A percentile compares a stretch with the other conserved stretches of the same genome.
Conservation (phyloP, 2,113 vertebrate genomes). For the Festucalex cinctus region DNA sequence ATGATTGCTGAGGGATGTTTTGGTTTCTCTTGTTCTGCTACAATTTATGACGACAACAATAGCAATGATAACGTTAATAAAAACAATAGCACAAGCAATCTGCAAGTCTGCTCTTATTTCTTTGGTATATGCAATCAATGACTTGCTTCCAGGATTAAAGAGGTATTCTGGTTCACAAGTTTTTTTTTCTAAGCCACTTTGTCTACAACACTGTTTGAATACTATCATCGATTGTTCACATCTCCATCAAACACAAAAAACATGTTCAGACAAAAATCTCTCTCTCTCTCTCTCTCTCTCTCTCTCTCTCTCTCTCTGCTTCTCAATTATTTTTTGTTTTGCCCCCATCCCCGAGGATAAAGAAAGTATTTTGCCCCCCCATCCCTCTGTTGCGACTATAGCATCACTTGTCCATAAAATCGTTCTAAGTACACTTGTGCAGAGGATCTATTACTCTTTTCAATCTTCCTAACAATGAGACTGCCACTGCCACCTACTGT, state of each 20-base stretch:
- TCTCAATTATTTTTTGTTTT: too few species aligned
- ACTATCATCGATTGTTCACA: background rate
- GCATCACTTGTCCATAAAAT: too few species aligned
- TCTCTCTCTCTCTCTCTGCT: too few species aligned
- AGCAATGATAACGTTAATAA: slow-evolving; percentile 77
- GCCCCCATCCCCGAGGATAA: too few species aligned
- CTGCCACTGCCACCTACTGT: too few species aligned
- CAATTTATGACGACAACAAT: slow-evolving; percentile 72
- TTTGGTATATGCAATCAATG: slow-evolving; percentile 12
- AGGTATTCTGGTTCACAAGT: slow-evolving; percentile 2
- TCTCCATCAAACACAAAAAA: background rate
- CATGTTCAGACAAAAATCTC: too few species aligned
- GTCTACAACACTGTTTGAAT: background rate
- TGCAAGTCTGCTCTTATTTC: slow-evolving; percentile 45
- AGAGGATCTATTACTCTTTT: too few species aligned
- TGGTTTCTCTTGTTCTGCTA: slow-evolving; percentile 73
- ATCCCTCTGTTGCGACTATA: too few species aligned
- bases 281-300: too few species aligned
- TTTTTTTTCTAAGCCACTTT: background rate
- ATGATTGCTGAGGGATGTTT: slow-evolving; percentile 74
- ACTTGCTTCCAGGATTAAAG: background rate
- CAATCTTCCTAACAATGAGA: too few species aligned
- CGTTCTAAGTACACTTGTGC: too few species aligned
- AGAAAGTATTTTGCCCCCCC: too few species aligned
- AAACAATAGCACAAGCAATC: slow-evolving; percentile 80